Conservation (phyloP, 2,888 invertebrate species). For the Apamea monoglypha region DNA sequence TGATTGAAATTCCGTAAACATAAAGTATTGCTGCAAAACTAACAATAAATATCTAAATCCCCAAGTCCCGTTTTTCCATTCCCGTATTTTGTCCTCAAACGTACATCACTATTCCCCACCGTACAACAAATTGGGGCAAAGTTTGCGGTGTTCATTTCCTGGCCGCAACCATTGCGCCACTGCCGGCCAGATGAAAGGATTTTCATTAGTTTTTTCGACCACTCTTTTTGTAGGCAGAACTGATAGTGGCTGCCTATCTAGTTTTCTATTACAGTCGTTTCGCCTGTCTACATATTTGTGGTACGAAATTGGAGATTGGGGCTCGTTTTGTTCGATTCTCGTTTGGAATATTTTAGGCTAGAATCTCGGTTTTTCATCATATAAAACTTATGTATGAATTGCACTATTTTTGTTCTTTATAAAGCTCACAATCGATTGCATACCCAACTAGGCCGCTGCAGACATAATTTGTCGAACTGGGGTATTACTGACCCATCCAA, state of each 20-base stretch:
- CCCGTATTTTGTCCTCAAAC: slow-evolving; percentile 23
- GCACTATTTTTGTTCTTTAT: neutral
- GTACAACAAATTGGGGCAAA: slow-evolving; percentile 74
- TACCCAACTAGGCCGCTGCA: too few relatives aligned
- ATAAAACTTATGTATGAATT: neutral
- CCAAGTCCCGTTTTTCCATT: slow-evolving; percentile 8
- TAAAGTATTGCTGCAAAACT: neutral
- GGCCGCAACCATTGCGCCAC: slow-evolving; percentile 64
- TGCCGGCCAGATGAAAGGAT: slow-evolving; percentile 68
- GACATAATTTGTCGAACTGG: too few relatives aligned
- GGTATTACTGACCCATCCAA: too few relatives aligned
- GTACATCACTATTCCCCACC: slow-evolving; percentile 60
- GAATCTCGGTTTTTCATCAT: neutral
- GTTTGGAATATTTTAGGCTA: slow-evolving; percentile 22
- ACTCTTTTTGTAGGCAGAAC: slow-evolving; percentile 62
- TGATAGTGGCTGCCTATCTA: slow-evolving; percentile 58
- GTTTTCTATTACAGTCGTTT: slow-evolving; percentile 42
- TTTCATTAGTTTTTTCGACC: slow-evolving; percentile 67
- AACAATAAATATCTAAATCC: neutral
- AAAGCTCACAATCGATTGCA: too few relatives aligned
- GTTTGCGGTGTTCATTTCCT: slow-evolving; percentile 85
- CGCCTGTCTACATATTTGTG: slow-evolving; percentile 59
- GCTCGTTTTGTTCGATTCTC: slow-evolving; percentile 27
- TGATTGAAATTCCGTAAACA: too few relatives aligned
- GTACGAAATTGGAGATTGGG: slow-evolving; percentile 51